A percentile compares a stretch with the other conserved stretches of the same genome.
These are phyloP conservation scores for Steinernema hermaphroditum DNA, from an alignment of 2,888 invertebrate genomes.

Conservation along the genomic window DNA sequence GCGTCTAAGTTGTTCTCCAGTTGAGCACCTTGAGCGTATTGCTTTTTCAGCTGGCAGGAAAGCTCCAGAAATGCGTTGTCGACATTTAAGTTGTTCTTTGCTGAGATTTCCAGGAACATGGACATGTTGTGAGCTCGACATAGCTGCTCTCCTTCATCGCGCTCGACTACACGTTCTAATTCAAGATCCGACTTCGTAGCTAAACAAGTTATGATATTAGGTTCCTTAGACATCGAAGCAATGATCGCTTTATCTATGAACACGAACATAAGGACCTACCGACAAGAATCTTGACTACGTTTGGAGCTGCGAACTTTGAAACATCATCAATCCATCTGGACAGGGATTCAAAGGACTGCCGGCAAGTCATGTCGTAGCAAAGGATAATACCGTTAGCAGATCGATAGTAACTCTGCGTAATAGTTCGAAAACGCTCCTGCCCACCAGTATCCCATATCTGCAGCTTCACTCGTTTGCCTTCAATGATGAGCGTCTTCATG, in stretches of 20 bases:
- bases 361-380: slow-evolving; percentile 93
- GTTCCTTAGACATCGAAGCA: not conserved
- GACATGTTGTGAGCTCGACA: slow-evolving; percentile 55
- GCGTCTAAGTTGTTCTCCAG: slow-evolving; percentile 42
- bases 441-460: slow-evolving; percentile 93
- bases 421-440: slow-evolving; percentile 91
- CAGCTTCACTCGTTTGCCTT: slow-evolving; percentile 93
- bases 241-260: not conserved
- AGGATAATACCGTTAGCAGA: slow-evolving; percentile 95
- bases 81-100: slow-evolving; percentile 86
- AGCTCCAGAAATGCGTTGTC: slow-evolving; percentile 84
- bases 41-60: slow-evolving; percentile 80
- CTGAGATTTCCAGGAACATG: slow-evolving; percentile 74
- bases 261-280: slow-evolving; percentile 71
- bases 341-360: slow-evolving; percentile 85
- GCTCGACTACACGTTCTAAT: slow-evolving; percentile 80
- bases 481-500: slow-evolving; percentile 91
- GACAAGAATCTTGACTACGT: slow-evolving; percentile 85
- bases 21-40: slow-evolving; percentile 53
- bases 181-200: slow-evolving; percentile 84
- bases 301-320: slow-evolving; percentile 86
- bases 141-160: slow-evolving; percentile 84
- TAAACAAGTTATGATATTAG: slow-evolving; percentile 55
- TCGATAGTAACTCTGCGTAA: slow-evolving; percentile 94
- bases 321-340: slow-evolving; percentile 96